Base-by-base conservation (phyloP, 1,140 invertebrate genomes). In the Nixonia krombeini region DNA sequence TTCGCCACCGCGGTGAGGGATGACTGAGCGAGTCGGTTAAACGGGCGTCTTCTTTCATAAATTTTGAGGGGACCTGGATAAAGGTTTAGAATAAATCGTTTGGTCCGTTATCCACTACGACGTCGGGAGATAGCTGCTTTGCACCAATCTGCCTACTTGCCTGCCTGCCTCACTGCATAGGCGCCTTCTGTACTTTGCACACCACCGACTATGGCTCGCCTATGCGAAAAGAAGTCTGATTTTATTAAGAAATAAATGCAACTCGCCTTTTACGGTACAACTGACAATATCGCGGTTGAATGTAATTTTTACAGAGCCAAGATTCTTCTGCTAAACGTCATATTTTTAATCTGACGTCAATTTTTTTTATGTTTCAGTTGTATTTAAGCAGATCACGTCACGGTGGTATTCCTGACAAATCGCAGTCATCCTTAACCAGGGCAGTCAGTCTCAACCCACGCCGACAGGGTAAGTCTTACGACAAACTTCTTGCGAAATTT, bases 31-130 rank as follows among this genome's bases (percentile, higher is more conserved):
- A 83, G 80, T 85, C 76, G 80, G 81, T 83, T 85, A 82, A 83
- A 79, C 79, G 80, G 75, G 74, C 79, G 80, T 80, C 81, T 83
- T 84, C 80, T 83, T 85, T 85, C 83, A 85, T 85, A 85, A 85
- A 85, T 85, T 84, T 83, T 76, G 72, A 81, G 76, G 74, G 78
- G 77, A 55, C 70, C 70, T 47, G 77, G 76, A 84, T 83, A 83
- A 83, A 79, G 80, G 74, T 83, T 83, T 80, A 76, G 75, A 77
- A 85, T 84, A 84, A 84, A 85, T 85, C 76, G 81, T 74, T 83
- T 72, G 75, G 69, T 70, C 75, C 73, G 81, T 84, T 84, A 82
- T 84, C 81, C 80, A 80, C 78, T 84, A 63, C 72, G 75, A 78
- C 72, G 74, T 76, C 72, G 73, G 66, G 66, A 74, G 73, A 82